Percentiles rank a stretch among this genome's conserved stretches.
Evolutionary conservation across 1,140 invertebrate species (phyloP).

Genomic region (Scaptomyza pallida): DNA sequence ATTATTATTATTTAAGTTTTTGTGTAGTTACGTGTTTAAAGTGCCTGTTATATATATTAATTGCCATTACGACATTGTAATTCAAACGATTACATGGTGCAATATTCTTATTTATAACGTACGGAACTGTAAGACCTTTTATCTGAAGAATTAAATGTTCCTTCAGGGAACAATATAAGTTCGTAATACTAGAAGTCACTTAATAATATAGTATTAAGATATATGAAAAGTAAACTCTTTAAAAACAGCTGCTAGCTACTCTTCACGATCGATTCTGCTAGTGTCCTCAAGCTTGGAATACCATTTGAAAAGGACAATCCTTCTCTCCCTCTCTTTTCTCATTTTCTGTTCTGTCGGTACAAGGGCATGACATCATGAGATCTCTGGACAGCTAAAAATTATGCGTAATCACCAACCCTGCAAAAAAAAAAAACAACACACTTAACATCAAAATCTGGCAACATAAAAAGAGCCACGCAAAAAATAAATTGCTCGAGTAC

Average conservation of each 20-base stretch:
- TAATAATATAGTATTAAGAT: neutral
- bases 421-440: constrained; percentile 56
- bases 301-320: constrained; percentile 19
- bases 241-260: neutral
- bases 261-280: neutral
- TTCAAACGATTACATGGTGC: constrained; percentile 16
- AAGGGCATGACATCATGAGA: constrained; percentile 70
- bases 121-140: constrained; percentile 1
- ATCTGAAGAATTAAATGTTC: constrained; percentile 21
- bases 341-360: neutral
- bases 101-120: constrained; percentile 9
- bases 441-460: constrained; percentile 47
- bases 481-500: constrained; percentile 73
- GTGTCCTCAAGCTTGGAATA: constrained; percentile 27
- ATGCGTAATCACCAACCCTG: constrained; percentile 75
- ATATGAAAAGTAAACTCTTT: too few species aligned
- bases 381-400: constrained; percentile 58
- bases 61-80: constrained; percentile 46
- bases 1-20: constrained; percentile 73
- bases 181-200: neutral
- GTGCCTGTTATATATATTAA: constrained; percentile 43
- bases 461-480: constrained; percentile 63
- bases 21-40: constrained; percentile 60
- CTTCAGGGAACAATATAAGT: constrained; percentile 19
- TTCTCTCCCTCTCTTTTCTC: neutral